These are phyloP conservation scores for Manis pentadactyla DNA, from an alignment of 2,797 vertebrate species.

Conservation along the genomic window DNA sequence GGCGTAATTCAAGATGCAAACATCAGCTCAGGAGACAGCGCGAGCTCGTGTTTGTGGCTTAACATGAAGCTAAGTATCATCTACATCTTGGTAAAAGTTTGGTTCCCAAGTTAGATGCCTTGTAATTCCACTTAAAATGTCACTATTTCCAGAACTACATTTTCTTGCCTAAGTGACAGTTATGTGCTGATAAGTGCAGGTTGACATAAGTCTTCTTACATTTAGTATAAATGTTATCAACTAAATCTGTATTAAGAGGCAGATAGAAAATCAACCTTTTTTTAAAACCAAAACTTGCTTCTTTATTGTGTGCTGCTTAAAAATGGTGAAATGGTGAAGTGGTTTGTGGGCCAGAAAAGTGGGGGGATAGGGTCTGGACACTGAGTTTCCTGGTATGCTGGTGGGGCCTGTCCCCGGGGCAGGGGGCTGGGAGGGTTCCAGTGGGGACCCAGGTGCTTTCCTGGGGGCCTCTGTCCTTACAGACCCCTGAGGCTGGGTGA, in stretches of 20 bases:
- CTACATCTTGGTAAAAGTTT: rapidly evolving
- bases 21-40: background rate
- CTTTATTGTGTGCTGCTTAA: background rate
- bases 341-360: background rate
- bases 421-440: no score
- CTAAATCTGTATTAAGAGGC: background rate
- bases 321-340: background rate
- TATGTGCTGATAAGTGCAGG: background rate
- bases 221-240: background rate
- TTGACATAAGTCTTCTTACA: background rate
- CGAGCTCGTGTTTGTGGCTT: rapidly evolving
- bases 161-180: background rate
- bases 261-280: background rate
- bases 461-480: rapidly evolving
- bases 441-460: background rate
- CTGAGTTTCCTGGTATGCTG: rapidly evolving
- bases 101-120: background rate
- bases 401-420: background rate
- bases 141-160: rapidly evolving
- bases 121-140: rapidly evolving
- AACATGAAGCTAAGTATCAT: rapidly evolving
- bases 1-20: no score
- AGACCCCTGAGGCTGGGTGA: background rate
- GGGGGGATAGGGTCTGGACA: background rate
- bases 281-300: background rate